phyloP scores from a whole-genome alignment of 2,888 invertebrate species.

The Allacma fusca region DNA sequence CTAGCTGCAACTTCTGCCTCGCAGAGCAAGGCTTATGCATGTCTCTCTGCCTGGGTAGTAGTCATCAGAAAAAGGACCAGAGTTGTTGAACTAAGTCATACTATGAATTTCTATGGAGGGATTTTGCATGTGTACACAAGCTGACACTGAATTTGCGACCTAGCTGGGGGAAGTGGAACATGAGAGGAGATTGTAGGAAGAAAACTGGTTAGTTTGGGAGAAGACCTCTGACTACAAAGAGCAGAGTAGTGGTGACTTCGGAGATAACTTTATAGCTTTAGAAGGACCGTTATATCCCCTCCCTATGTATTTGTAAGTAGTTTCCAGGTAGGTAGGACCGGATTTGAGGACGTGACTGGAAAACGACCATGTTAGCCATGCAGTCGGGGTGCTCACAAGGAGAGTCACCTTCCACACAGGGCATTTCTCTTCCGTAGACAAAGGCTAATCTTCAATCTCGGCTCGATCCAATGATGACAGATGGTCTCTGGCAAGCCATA shows the following conservation, averaged over 20 bases:
- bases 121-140: slow-evolving; percentile 2
- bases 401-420: slow-evolving; percentile 25
- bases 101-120: no score
- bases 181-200: background rate
- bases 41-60: no score
- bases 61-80: no score
- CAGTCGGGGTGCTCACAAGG: background rate
- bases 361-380: slow-evolving; percentile 2
- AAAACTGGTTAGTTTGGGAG: background rate
- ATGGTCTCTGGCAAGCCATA: slow-evolving; percentile 30
- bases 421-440: slow-evolving; percentile 33
- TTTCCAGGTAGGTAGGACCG: slow-evolving; percentile 7
- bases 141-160: background rate
- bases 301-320: background rate
- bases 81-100: no score
- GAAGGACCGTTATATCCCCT: background rate
- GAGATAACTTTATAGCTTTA: background rate
- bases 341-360: slow-evolving; percentile 29
- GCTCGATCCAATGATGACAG: slow-evolving; percentile 37
- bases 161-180: background rate
- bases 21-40: no score
- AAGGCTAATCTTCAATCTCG: slow-evolving; percentile 38
- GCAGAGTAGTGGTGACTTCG: background rate
- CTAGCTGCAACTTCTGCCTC: no score
- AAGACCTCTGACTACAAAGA: background rate